Base-by-base conservation (phyloP, 1,140 invertebrate genomes). In the Zaprionus kolodkinae region DNA sequence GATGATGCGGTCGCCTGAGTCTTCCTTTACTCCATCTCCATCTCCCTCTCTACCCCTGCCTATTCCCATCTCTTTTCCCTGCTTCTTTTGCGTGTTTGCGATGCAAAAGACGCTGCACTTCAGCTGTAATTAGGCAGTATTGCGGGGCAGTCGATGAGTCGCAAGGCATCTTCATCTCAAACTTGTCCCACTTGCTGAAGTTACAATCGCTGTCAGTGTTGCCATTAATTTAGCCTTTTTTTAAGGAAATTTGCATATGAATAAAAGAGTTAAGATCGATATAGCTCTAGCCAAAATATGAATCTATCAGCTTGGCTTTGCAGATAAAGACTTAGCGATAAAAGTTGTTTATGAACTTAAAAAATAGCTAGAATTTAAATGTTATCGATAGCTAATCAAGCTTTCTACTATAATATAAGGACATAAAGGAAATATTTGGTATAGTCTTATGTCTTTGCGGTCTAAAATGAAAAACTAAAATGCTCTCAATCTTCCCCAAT, bases 1-100 rank as follows among this genome's bases (percentile, higher is more conserved):
- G 80, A 91, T 91, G 88, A 84, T 91, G 88, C 74, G 87, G 78
- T 88, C 68, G 83, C 79, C 74, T 70, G n/a, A 90, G 30, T 73
- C 69, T 56, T 61, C 33, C 33, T 35, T 30, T 4, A 21, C 21
- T 30, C 3, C 27, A 40, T 55, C 25, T 40, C n/a, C 5, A 17
- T 21, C 27, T 12, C 27, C 48, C 6, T 11, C 12, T 25, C 25
- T 1, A 0, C 7, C 10, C 36, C 17, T 17, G 30, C 11, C 7
- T 33, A 21, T 38, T 13, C 36, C 10, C 38, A 30, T 33, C 62
- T 13, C 25, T 60, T 33, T 48, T 45, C 2, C 36, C 3, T 15
- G 0, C 33, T 40, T 52, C 15, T 50, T 62, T 48, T 40, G n/a
- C 35, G n/a, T 27, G 17, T 64, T 66, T 43, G 36, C 27, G 54